Evolutionary conservation across 2,113 vertebrate species (phyloP), one percentile per base, ranked within the genome.

Genomic region (Garra rufa): DNA sequence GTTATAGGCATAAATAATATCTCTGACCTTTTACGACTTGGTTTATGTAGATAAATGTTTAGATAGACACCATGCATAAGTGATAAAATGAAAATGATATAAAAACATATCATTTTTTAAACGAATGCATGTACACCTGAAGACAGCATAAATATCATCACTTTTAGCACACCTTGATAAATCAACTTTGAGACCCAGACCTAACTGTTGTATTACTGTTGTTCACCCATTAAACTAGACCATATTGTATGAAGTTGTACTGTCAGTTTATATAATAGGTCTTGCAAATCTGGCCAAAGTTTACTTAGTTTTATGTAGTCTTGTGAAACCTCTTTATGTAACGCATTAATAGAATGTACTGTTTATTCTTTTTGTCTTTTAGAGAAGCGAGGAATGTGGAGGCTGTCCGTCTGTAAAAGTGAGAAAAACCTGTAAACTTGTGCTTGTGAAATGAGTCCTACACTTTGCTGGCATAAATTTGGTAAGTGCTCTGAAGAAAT

Each of bases 401-500:
- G 67, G 19, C 67, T 41, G 34, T 70, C 3, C 1, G 1, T 70
- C 38, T 70, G 38, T 21, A 70, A 19, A 9, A 43, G 19, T 70
- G 67, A 70, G 10, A 70, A 43, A 70, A 70, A 70, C 67, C 67
- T 70, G 38, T 70, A n/a, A 41, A 43, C 70, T 38, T 55, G 15
- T 65, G 7, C 44, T 82, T 77, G 70, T 48, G 26, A 44, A 82
- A 55, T 43, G 63, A 82, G 52, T 76, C 65, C 44, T 67, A 34
- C 14, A 69, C 28, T 67, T 24, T 24, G 65, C 78, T 86, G 79
- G 82, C 80, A 61, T 63, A 15, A 9, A 82, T 46, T 84, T 41
- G 43, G 85, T 71, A 28, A 63, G 44, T 30, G 5, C 44, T 80
- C 26, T 43, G 24, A 73, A 82, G 79, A 82, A 82, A 85, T 55